Percentiles rank a stretch among this genome's conserved stretches.
These are phyloP conservation scores for Urosaurus nigricauda DNA, from an alignment of 2,797 vertebrate genomes.

Conservation along the genomic window DNA sequence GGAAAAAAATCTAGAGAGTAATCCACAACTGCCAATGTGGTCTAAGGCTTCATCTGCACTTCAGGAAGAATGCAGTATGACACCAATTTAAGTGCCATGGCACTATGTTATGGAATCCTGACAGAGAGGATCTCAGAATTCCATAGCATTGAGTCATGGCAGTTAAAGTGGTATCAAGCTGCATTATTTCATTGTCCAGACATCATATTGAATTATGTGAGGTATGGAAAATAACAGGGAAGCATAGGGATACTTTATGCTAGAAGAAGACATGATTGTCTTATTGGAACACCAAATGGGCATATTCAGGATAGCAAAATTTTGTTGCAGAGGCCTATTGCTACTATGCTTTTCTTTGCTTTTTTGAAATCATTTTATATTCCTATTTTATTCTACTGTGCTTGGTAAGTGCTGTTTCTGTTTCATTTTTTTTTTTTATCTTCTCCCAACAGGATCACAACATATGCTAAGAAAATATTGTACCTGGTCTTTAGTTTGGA, in stretches of 20 bases:
- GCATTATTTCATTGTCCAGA: not conserved
- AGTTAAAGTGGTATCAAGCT: no score
- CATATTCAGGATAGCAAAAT: no score
- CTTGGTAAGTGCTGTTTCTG: not conserved
- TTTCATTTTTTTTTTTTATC: not conserved
- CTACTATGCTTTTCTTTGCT: not conserved
- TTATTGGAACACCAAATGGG: not conserved
- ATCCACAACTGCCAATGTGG: not conserved
- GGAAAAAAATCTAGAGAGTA: not conserved
- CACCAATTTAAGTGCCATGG: no score
- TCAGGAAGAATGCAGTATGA: no score
- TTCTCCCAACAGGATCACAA: not conserved
- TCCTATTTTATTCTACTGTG: slow-evolving; percentile 5
- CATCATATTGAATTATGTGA: no score
- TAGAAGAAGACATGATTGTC: not conserved
- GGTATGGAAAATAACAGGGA: not conserved
- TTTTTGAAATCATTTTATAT: not conserved
- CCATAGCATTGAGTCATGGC: no score
- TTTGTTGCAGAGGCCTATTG: not conserved
- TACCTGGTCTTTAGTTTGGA: not conserved
- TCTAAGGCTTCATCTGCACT: no score
- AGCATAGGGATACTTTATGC: not conserved
- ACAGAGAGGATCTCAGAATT: no score
- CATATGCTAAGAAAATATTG: not conserved
- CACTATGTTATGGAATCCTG: no score